Evolutionary conservation across 2,888 invertebrate genomes (phyloP), one percentile per base, ranked within the genome.

Genomic region (Phaonia tiefii): DNA sequence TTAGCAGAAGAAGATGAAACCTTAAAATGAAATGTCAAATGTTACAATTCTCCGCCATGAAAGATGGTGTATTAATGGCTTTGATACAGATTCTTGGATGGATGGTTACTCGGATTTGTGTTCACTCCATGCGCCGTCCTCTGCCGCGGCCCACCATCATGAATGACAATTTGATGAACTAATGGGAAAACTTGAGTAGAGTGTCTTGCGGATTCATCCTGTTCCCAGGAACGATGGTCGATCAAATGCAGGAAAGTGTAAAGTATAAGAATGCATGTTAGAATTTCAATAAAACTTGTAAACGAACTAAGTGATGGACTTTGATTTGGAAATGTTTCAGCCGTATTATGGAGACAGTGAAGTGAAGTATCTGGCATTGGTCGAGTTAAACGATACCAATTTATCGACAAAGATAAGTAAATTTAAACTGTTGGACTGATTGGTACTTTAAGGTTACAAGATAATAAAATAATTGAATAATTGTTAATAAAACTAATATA

Each of bases 161-260:
- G 80, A 80, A 80, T 80, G 76, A 80, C 80, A 80, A 74, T 80
- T 80, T 80, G 74, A 80, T 80, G 76, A 80, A 80, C 76, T 80
- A 80, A 80, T 77, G 74, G 76, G 76, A 74, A 74, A 74, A 77
- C 70, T 77, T 80, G 76, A 80, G 76, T 54, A 76, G 70, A 25
- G 25, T 31, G 42, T 51, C 25, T 46, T 54, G 25, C 54, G 54
- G 54, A 54, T 54, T 54, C 2, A 0, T 51, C 51, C 26, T 39
- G 22, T 22, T 51, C n/a, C 22, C 63, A 49, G 42, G 51, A 49
- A 65, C 44, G 67, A 73, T 75, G 8, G 3, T 8, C 8, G 8
- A 63, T 74, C 65, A 74, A 65, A 58, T 65, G 58, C 58, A 66
- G 39, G 39, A 10, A 69, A 69, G 20, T 49, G n/a, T 42, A 17